Evolutionary conservation across 2,797 vertebrate species (phyloP), one percentile per base, ranked within the genome.

Genomic region (Gobionotothen gibberifrons): DNA sequence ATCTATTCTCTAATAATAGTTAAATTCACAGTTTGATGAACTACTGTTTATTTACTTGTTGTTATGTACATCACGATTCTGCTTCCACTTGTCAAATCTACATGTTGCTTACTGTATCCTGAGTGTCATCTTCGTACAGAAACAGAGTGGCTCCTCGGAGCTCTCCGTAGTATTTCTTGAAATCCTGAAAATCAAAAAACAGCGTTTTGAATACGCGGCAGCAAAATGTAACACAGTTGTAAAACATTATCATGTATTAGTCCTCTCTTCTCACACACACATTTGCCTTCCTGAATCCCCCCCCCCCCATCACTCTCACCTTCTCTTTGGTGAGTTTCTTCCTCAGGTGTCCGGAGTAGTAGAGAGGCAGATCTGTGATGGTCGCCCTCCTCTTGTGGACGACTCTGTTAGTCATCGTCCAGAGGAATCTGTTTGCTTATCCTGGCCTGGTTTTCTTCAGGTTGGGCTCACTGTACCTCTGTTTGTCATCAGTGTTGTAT

Each of bases 121-220:
- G 84, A 1, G 78, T 78, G 11, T 90, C 82, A 57, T 92, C 70
- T 4, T 78, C 22, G 44, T 93, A 94, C 36, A 94, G 83, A 58
- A 94, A 94, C 54, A 94, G 74, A 0, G 78, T 83, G 49, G 76
- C 62, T 62, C 92, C 93, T 10, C 93, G 81, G 4, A 94, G 89
- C 77, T 94, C 93, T 29, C 48, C 90, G 3, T 81, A 87, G 75
- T 64, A 93, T 16, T 1, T 74, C 67, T 81, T 86, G 44, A 90
- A 94, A 14, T 86, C 83, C 93, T 94, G 57, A 16, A 79, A 77
- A 70, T 39, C 29, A 76, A 0, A 80, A 44, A 29, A 6, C 9
- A 3, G 22, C 9, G 7, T 17, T 51, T 44, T 54, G 0, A 54
- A 51, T 22, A 42, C 43, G 26, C 15, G 26, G 26, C 4, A 61